A percentile compares a stretch with the other conserved stretches of the same genome.
phyloP scores from a whole-genome alignment of 2,888 invertebrate genomes.

The Liopterus haemorrhoidalis region DNA sequence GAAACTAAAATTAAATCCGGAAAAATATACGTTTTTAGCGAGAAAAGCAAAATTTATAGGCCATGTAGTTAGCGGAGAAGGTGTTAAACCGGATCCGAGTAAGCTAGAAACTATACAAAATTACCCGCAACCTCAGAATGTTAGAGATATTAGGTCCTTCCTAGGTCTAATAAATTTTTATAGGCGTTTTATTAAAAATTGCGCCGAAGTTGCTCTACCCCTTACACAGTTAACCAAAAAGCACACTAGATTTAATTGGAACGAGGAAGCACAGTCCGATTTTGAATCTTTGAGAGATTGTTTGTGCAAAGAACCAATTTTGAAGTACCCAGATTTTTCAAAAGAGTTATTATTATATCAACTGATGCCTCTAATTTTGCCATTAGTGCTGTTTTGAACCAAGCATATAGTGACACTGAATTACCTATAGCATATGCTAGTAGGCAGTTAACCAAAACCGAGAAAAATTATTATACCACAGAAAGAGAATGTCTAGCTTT shows the following conservation, averaged over 20 bases:
- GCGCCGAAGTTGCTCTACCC: constrained; percentile 12
- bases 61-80: constrained; percentile 21
- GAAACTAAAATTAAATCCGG: constrained; percentile 26
- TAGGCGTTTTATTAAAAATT: constrained; percentile 19
- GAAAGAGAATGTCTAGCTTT: constrained; percentile 28
- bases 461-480: constrained; percentile 25
- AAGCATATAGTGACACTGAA: constrained; percentile 26
- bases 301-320: constrained; percentile 21
- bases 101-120: constrained; percentile 19
- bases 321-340: constrained; percentile 31
- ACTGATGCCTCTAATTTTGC: constrained; percentile 27
- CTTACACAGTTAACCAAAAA: constrained; percentile 19
- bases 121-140: constrained; percentile 16
- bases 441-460: constrained; percentile 21
- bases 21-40: constrained; percentile 29
- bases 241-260: constrained; percentile 15
- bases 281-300: constrained; percentile 16
- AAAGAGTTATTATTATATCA: constrained; percentile 19
- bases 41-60: constrained; percentile 22
- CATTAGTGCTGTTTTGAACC: constrained; percentile 31
- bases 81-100: constrained; percentile 25
- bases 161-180: constrained; percentile 29
- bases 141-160: constrained; percentile 25
- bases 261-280: constrained; percentile 4
- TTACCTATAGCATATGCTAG: constrained; percentile 26